These are phyloP conservation scores for Trichoplusia ni DNA, from an alignment of 1,140 invertebrate species.

Conservation along the genomic window DNA sequence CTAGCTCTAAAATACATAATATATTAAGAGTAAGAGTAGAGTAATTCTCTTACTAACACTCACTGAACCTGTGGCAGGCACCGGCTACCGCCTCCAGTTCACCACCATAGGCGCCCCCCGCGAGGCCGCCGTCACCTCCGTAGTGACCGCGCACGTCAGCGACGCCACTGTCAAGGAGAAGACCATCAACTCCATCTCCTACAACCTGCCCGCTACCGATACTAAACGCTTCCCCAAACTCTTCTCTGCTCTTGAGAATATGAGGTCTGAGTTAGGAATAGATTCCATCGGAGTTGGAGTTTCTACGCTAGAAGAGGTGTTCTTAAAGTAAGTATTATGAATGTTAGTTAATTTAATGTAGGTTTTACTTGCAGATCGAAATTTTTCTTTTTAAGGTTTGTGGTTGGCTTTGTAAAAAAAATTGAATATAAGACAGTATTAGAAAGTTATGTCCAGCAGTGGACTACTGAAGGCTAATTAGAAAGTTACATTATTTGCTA, in stretches of 20 bases:
- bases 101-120: conserved; percentile 51
- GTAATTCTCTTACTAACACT: neutral
- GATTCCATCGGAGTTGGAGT: conserved; percentile 89
- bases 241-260: conserved; percentile 85
- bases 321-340: conserved; percentile 85
- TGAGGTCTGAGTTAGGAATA: conserved; percentile 84
- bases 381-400: neutral
- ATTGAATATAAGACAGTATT: too few relatives aligned
- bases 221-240: conserved; percentile 81
- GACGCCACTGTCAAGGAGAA: conserved; percentile 56
- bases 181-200: conserved; percentile 53
- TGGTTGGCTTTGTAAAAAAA: too few relatives aligned
- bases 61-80: conserved; percentile 46
- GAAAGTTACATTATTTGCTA: neutral
- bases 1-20: neutral
- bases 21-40: too few relatives aligned
- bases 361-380: neutral
- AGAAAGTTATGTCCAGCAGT: too few relatives aligned
- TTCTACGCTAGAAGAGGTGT: conserved; percentile 94
- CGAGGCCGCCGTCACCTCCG: conserved; percentile 43
- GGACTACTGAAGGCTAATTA: too few relatives aligned
- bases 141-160: conserved; percentile 45
- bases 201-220: conserved; percentile 54
- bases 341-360: neutral
- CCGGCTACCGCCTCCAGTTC: conserved; percentile 63